A percentile compares a stretch with the other conserved stretches of the same genome.
Conservation (phyloP, 2,113 vertebrate species). For the Cariama cristata region DNA sequence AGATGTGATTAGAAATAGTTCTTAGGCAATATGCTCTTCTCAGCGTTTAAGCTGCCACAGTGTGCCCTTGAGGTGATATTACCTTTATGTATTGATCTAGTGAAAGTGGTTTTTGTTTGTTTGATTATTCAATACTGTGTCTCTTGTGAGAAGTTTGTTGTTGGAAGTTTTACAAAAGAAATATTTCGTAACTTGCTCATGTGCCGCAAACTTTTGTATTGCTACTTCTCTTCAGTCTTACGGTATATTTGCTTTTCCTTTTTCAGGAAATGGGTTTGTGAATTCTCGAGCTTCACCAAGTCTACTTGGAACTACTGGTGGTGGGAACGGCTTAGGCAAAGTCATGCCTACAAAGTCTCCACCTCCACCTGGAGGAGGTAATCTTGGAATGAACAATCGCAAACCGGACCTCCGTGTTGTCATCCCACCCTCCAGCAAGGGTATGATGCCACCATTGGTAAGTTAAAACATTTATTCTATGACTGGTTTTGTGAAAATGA, state of each 20-base stretch:
- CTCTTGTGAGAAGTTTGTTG: not conserved
- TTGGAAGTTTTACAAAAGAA: not conserved
- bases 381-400: slow-evolving; percentile 90
- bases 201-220: not conserved
- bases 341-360: slow-evolving; percentile 97
- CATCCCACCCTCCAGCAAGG: slow-evolving; percentile 97
- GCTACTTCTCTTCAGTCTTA: not conserved
- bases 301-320: slow-evolving; percentile 85
- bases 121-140: not conserved
- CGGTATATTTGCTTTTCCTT: fast-evolving
- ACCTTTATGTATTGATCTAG: slow-evolving; percentile 14
- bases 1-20: slow-evolving; percentile 33
- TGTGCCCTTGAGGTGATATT: slow-evolving; percentile 11
- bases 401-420: slow-evolving; percentile 98
- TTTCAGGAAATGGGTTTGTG: slow-evolving; percentile 93
- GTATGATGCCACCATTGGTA: slow-evolving; percentile 99
- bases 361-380: slow-evolving; percentile 91
- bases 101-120: not conserved
- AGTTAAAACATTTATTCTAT: slow-evolving; percentile 31
- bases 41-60: not conserved
- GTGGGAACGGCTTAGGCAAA: slow-evolving; percentile 93
- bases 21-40: not conserved
- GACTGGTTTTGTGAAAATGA: not conserved
- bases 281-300: slow-evolving; percentile 94
- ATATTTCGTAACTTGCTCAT: not conserved